These are phyloP conservation scores for Ichneumon xanthorius DNA, from an alignment of 2,888 invertebrate species.

Conservation along the genomic window DNA sequence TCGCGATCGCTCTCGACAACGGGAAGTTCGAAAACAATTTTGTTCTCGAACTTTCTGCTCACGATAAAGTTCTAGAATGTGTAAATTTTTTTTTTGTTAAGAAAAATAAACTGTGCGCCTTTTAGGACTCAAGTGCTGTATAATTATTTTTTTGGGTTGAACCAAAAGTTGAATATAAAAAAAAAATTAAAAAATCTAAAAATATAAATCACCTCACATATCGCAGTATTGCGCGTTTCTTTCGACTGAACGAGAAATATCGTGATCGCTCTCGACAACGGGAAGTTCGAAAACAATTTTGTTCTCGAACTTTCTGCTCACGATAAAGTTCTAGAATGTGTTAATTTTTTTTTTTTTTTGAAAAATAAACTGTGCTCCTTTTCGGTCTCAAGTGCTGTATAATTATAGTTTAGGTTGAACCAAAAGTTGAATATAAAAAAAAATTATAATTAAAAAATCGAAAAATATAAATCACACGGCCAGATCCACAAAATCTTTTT, in stretches of 20 bases:
- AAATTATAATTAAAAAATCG: no score
- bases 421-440: not conserved
- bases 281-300: conserved; percentile 11
- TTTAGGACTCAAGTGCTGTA: not conserved
- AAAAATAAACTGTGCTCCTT: not conserved
- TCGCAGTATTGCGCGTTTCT: conserved; percentile 42
- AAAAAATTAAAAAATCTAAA: no score
- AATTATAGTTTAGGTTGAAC: not conserved
- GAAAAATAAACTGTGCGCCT: not conserved
- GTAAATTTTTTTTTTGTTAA: no score
- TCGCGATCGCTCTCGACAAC: conserved; percentile 29
- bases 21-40: conserved; percentile 13
- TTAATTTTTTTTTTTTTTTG: no score
- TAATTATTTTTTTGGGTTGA: not conserved
- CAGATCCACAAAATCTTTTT: no score
- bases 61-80: not conserved
- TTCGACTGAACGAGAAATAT: conserved; percentile 32
- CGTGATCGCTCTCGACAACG: conserved; percentile 29
- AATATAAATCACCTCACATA: conserved; percentile 14
- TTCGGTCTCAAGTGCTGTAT: not conserved
- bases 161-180: not conserved
- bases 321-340: not conserved
- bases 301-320: not conserved
- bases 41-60: not conserved
- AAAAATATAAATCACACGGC: no score